These are phyloP conservation scores for Siphonodentalium dalli DNA, from an alignment of 2,888 invertebrate species.

Conservation along the genomic window DNA sequence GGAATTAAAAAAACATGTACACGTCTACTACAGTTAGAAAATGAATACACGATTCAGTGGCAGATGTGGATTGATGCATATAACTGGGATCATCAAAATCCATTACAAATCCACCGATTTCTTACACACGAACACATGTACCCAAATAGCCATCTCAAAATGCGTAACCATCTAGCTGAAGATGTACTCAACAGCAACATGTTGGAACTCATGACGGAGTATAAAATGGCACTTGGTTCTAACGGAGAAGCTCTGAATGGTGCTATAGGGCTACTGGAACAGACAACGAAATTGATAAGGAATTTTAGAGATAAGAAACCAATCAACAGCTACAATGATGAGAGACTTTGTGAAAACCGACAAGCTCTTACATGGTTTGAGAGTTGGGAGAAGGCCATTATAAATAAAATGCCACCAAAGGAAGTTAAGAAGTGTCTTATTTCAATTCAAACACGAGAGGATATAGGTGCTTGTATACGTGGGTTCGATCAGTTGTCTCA, in stretches of 20 bases:
- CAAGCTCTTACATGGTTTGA: not conserved
- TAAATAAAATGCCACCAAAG: no score
- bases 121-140: slow-evolving; percentile 24
- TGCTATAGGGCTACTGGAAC: slow-evolving; percentile 13
- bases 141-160: slow-evolving; percentile 12
- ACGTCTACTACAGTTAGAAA: slow-evolving; percentile 5
- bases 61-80: slow-evolving; percentile 25
- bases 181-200: slow-evolving; percentile 12
- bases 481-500: no score
- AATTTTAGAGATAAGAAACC: slow-evolving; percentile 19
- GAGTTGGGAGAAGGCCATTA: no score
- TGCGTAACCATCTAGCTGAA: slow-evolving; percentile 22
- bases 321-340: not conserved
- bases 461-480: no score
- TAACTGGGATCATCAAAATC: slow-evolving; percentile 24
- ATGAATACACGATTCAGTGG: slow-evolving; percentile 15
- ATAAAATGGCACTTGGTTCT: slow-evolving; percentile 6
- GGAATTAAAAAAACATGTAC: slow-evolving; percentile 8
- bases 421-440: no score
- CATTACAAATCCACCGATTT: slow-evolving; percentile 17
- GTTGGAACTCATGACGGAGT: slow-evolving; percentile 3
- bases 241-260: slow-evolving; percentile 19
- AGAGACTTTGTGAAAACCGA: not conserved
- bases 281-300: slow-evolving; percentile 16
- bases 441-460: no score